phyloP scores from a whole-genome alignment of 2,113 vertebrate species.

The Nerophis ophidion region DNA sequence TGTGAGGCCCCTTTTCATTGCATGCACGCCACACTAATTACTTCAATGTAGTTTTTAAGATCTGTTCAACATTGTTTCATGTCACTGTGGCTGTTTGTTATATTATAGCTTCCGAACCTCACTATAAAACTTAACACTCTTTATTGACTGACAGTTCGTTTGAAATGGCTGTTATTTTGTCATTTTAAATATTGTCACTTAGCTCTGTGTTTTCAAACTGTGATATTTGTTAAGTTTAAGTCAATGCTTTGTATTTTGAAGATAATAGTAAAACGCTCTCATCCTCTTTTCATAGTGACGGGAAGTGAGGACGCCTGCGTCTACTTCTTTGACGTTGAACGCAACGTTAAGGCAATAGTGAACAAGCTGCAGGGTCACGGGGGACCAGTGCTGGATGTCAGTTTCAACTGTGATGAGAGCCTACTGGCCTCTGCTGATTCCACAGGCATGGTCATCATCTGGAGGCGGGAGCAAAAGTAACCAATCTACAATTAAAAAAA shows the following conservation, averaged over 20 bases:
- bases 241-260: not conserved
- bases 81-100: too few species aligned
- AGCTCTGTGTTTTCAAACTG: not conserved
- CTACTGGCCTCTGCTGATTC: conserved; percentile 89
- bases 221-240: not conserved
- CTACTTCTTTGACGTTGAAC: conserved; percentile 92
- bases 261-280: not conserved
- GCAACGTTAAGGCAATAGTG: conserved; percentile 86
- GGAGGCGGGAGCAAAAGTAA: conserved; percentile 91
- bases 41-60: too few species aligned
- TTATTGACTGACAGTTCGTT: too few species aligned
- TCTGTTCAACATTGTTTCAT: too few species aligned
- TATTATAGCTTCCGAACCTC: too few species aligned
- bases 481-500: conserved; percentile 8
- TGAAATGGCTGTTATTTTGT: too few species aligned
- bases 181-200: too few species aligned
- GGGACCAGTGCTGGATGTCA: conserved; percentile 84
- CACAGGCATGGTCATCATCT: conserved; percentile 90
- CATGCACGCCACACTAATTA: not conserved
- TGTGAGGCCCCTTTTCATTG: conserved; percentile 11
- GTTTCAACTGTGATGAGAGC: conserved; percentile 95
- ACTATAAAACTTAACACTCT: too few species aligned
- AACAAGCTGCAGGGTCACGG: conserved; percentile 94
- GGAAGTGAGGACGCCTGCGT: conserved; percentile 91
- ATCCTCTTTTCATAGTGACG: conserved; percentile 71